Conservation (phyloP, 2,888 invertebrate species). For the Steinernema hermaphroditum region DNA sequence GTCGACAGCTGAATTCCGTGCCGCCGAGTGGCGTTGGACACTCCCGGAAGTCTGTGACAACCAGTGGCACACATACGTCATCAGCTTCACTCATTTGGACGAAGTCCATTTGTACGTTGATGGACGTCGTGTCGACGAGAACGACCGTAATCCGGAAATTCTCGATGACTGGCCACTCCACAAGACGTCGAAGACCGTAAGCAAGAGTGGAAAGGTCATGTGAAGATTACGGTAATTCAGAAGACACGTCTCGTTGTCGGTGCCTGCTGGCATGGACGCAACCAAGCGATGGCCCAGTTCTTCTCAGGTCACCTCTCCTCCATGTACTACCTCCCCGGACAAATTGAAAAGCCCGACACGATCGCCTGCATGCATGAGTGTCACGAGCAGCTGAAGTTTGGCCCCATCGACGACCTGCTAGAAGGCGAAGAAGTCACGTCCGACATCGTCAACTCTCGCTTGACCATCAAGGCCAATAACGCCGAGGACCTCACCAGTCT, state of each 20-base stretch:
- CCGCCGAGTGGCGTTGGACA: conserved; percentile 99
- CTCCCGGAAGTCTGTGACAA: conserved; percentile 91
- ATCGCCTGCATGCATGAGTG: conserved; percentile 80
- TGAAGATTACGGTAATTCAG: conserved; percentile 38
- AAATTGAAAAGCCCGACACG: conserved; percentile 77
- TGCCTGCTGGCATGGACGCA: conserved; percentile 87
- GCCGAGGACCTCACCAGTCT: conserved; percentile 66
- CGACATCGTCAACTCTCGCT: conserved; percentile 68
- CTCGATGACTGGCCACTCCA: conserved; percentile 99
- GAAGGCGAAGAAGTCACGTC: conserved; percentile 75
- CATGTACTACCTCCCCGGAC: conserved; percentile 78
- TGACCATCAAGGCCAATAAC: conserved; percentile 67
- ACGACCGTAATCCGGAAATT: conserved; percentile 86
- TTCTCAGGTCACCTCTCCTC: conserved; percentile 87
- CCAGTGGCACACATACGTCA: conserved; percentile 96
- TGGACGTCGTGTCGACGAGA: conserved; percentile 66
- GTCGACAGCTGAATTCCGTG: conserved; percentile 72
- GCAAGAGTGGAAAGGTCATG: conserved; percentile 19
- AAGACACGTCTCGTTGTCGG: conserved; percentile 87
- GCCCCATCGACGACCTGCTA: conserved; percentile 69
- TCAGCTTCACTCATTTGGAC: conserved; percentile 88
- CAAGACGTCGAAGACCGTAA: conserved; percentile 80
- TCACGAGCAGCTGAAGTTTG: conserved; percentile 75
- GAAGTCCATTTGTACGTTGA: conserved; percentile 60
- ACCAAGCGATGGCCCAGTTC: conserved; percentile 83